A percentile compares a stretch with the other conserved stretches of the same genome.
Evolutionary conservation across 2,888 invertebrate species (phyloP).

Genomic region (Heteromyza rotundicornis): DNA sequence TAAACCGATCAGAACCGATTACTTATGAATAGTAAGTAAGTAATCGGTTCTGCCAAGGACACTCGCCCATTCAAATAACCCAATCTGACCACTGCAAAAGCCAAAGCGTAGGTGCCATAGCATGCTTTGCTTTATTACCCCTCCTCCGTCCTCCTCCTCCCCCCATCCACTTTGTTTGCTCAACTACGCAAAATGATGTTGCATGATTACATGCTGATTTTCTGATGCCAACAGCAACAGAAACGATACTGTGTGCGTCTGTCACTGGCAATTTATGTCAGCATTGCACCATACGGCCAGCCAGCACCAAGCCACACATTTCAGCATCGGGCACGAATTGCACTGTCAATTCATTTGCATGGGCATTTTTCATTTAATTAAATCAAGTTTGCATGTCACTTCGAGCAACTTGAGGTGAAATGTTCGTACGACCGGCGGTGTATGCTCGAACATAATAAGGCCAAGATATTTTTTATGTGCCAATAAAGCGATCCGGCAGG

Average conservation of each 20-base stretch:
- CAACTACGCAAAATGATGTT: neutral
- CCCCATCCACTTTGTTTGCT: no score
- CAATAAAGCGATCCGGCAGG: no score
- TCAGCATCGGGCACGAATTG: neutral
- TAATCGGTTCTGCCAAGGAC: no score
- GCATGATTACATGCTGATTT: constrained; percentile 1
- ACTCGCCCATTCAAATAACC: no score
- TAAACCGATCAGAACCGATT: no score
- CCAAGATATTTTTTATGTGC: no score
- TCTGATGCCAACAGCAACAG: neutral
- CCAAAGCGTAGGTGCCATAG: no score
- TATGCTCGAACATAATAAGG: neutral
- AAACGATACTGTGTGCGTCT: neutral
- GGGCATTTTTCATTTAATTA: constrained; percentile 6
- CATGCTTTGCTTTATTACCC: no score
- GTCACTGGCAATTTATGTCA: neutral
- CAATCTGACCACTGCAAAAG: no score
- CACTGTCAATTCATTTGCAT: neutral
- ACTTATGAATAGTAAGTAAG: no score
- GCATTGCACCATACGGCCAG: neutral
- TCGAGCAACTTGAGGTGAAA: neutral
- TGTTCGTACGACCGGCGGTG: neutral
- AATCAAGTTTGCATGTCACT: constrained; percentile 1
- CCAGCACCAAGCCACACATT: neutral
- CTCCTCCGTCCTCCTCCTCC: no score